Conservation (phyloP, 2,113 vertebrate species). For the Percopsis transmontana region DNA sequence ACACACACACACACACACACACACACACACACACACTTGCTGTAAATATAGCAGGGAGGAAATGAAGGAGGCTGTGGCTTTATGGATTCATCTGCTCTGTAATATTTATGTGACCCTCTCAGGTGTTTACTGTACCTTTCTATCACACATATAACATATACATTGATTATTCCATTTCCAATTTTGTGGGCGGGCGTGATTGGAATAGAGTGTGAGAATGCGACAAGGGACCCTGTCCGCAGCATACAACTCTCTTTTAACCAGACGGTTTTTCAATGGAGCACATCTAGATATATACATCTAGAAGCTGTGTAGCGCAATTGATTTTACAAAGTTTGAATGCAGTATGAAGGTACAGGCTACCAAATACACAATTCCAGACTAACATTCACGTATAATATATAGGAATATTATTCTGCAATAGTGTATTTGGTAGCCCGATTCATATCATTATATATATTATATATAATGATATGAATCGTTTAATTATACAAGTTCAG, state of each 20-base stretch:
- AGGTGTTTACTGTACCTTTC: conserved; percentile 36
- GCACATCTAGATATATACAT: no score
- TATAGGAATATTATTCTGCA: no score
- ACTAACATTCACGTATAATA: no score
- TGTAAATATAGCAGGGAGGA: conserved; percentile 52
- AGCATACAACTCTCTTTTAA: neutral
- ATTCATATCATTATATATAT: no score
- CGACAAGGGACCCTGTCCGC: neutral
- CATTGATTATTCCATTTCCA: conserved; percentile 56
- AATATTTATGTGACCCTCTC: conserved; percentile 65
- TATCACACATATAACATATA: conserved; percentile 9
- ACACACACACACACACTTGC: conserved; percentile 1
- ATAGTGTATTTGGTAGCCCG: no score
- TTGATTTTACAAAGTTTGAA: no score
- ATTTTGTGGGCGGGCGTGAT: conserved; percentile 25
- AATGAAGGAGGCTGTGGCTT: conserved; percentile 62
- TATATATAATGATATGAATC: no score
- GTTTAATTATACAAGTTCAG: no score
- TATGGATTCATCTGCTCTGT: conserved; percentile 61
- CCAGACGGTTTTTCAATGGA: no score
- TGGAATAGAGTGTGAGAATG: conserved; percentile 1
- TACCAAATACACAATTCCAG: no score
- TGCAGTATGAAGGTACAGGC: no score
- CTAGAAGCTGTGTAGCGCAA: no score
- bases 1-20: conserved; percentile 1